Base-by-base conservation (phyloP, 35 echinoderm and acorn worm genomes). In the Ophioderma brevispina region DNA sequence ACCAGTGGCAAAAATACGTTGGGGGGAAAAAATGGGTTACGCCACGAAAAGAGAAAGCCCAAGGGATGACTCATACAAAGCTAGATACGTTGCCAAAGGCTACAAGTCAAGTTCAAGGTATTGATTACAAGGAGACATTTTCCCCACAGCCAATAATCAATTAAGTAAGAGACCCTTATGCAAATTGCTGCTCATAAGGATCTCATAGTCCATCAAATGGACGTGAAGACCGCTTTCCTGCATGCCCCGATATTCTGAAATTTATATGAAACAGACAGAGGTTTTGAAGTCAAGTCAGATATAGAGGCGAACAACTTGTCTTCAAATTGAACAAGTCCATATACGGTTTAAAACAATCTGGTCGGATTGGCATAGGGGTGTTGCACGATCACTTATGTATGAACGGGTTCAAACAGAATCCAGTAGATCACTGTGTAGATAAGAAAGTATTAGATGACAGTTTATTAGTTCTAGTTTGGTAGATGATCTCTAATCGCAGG, bases 281-380 rank as follows among this genome's bases (percentile, higher is more conserved):
- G 89, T 39, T 90, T 76, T 56, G 46, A 84, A 85, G 55, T 77
- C 0, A 37, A 31, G 13, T 82, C 80, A 1, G 35, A 52, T 52
- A 90, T 23, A 41, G n/a, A 34, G 41, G 42, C 0, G 38, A 85
- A 10, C 59, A 78, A 77, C 33, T 78, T 13, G 89, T 91, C 1
- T 85, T 1, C 13, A 91, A 84, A 79, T 43, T 90, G 34, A 90
- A 90, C 1, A 90, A 90, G 33, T 83, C 81, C 13, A n/a, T 91
- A 18, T 91, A 84, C 56, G 80, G 89, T 1, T 42, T 91, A 31
- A 91, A 91, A 78, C 89, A 91, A 43, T 91, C 89, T 28, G 89
- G 89, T 18, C 38, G 89, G 85, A 85, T 77, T 42, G 84, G 80
- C 81, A 91, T 84, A 30, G 41, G 25, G 2, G 17, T 91, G 32